Evolutionary conservation across 2,113 vertebrate species (phyloP).

Genomic region (Cyphotilapia sp.): DNA sequence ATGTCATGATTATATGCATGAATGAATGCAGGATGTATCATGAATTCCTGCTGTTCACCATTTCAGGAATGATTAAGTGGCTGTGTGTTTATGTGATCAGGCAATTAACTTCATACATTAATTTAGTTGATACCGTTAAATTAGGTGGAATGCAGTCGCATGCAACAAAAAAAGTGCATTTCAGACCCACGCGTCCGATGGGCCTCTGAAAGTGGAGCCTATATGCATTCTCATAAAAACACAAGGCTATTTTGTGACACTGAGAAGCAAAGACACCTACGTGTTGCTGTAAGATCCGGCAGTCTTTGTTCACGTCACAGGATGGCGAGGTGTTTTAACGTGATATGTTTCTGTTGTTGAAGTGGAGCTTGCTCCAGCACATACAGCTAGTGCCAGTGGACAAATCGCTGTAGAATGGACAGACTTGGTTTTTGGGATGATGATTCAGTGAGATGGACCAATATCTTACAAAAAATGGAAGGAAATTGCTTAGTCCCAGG

Average conservation of each 20-base stretch:
- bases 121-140: not conserved
- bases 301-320: not conserved
- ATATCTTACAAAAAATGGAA: not conserved
- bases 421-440: not conserved
- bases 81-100: not conserved
- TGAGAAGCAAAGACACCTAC: not conserved
- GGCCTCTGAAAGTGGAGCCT: not conserved
- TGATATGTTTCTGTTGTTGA: not conserved
- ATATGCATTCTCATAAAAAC: not conserved
- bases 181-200: not conserved
- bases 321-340: not conserved
- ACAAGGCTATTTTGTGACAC: not conserved
- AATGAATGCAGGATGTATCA: not conserved
- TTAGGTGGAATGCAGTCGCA: not conserved
- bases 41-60: not conserved
- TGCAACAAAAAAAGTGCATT: not conserved
- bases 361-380: not conserved
- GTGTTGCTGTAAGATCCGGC: not conserved
- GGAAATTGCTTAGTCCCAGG: not conserved
- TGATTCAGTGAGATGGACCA: not conserved
- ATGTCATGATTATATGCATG: not conserved
- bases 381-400: not conserved
- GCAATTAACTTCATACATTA: not conserved
- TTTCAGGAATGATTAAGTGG: not conserved
- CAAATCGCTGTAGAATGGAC: not conserved